These are phyloP conservation scores for Mus caroli DNA, from an alignment of 2,797 vertebrate genomes.

Conservation along the genomic window DNA sequence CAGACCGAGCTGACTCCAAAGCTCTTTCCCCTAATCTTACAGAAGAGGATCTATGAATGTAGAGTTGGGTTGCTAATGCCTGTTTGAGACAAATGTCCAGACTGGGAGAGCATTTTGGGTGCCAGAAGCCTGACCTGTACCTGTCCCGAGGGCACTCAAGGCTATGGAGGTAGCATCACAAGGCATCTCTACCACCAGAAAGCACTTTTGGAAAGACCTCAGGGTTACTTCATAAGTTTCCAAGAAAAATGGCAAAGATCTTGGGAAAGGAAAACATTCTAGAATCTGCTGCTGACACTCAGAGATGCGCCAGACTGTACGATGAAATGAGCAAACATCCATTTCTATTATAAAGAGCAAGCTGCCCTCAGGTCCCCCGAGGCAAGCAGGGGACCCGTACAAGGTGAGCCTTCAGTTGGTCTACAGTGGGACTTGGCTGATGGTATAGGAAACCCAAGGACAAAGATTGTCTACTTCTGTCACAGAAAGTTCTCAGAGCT, in stretches of 20 bases:
- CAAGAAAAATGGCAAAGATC: background rate
- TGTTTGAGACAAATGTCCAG: background rate
- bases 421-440: background rate
- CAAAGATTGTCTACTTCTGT: background rate
- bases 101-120: background rate
- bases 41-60: background rate
- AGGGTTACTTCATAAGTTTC: conserved; percentile 1
- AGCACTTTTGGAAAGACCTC: background rate
- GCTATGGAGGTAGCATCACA: background rate
- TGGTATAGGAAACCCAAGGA: background rate
- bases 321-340: background rate
- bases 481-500: background rate
- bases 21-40: background rate
- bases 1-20: background rate
- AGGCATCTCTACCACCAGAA: background rate
- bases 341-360: background rate
- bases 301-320: background rate
- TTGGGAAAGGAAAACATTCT: conserved; percentile 37
- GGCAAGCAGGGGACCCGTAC: background rate
- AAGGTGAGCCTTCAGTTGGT: background rate
- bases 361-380: background rate
- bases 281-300: conserved; percentile 10
- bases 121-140: background rate
- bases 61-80: too few relatives aligned
- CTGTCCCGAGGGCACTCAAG: background rate